Base-by-base conservation (phyloP, 2,888 invertebrate species). In the Incurvaria masculella region DNA sequence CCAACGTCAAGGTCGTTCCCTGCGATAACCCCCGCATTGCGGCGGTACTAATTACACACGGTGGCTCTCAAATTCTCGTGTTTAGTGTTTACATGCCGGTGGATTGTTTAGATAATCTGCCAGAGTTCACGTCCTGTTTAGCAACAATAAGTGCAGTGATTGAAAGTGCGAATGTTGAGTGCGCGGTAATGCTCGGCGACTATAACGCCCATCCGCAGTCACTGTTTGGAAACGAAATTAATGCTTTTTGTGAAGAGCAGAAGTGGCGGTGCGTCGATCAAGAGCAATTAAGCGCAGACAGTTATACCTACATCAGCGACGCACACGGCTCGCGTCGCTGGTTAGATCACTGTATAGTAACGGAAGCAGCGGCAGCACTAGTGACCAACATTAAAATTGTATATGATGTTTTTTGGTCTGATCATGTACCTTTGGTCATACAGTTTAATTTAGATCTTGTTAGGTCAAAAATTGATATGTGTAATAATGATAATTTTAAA, bases 171-270 rank as follows among this genome's bases (percentile, higher is more conserved):
- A 42, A 49, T 11, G 42, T 53, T 2, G 53, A 57, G 16, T 33
- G 14, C 14, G 55, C 55, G 2, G 54, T 48, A 43, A 48, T 56
- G 1, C 19, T 57, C 1, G 58, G 58, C 0, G 57, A 57, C 44
- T 57, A 52, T 26, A 59, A 57, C 38, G 56, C 58, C 1, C 55
- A 59, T 21, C 57, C 56, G 0, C 47, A 50, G 21, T 48, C 49
- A 26, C 21, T 39, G 6, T 59, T 59, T 51, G 47, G n/a, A 38
- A 41, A 38, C 2, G 56, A 58, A 45, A 38, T 59, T n/a, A n/a
- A 40, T 20, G 42, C 33, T 45, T 51, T 51, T 43, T 53, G 50
- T 49, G 4, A 5, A 19, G 14, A 60, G 17, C 57, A 57, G 39
- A 20, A 21, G 4, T 54, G 52, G 55, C n/a, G n/a, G n/a, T n/a